Conservation (phyloP, 2,888 invertebrate genomes). For the Ophioninae sp. region DNA sequence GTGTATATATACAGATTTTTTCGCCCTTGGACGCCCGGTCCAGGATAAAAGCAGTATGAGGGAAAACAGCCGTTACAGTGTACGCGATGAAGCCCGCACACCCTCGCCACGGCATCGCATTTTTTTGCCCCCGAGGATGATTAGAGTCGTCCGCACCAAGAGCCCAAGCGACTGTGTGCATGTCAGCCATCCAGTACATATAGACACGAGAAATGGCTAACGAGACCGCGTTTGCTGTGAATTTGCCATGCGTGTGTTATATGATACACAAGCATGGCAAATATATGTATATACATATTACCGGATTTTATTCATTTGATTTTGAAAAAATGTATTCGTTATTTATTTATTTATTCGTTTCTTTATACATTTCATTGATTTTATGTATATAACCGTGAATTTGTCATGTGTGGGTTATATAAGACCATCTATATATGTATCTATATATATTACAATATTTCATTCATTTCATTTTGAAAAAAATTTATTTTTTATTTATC, state of each 20-base stretch:
- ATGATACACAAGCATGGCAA: too few species aligned
- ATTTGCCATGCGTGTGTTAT: conserved; percentile 24
- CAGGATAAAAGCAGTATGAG: conserved; percentile 27
- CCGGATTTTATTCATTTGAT: too few species aligned
- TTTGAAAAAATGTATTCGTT: too few species aligned
- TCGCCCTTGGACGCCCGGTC: conserved; percentile 33
- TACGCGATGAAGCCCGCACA: conserved; percentile 15
- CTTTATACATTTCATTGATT: too few species aligned
- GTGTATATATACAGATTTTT: conserved; percentile 2
- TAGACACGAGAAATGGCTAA: conserved; percentile 3
- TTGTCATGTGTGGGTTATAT: too few species aligned
- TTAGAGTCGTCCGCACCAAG: conserved; percentile 39
- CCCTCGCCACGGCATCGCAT: not conserved
- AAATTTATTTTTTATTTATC: too few species aligned
- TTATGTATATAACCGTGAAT: too few species aligned
- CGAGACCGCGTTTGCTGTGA: conserved; percentile 29
- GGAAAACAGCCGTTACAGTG: conserved; percentile 29
- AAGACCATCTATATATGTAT: not conserved
- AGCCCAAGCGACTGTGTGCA: conserved; percentile 11
- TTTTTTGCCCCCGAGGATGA: conserved; percentile 36
- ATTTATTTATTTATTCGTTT: too few species aligned
- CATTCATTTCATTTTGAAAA: too few species aligned
- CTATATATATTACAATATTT: not conserved
- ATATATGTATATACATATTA: not conserved
- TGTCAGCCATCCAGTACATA: not conserved